phyloP scores from a whole-genome alignment of 1,140 invertebrate genomes.

The Apocrypta bakeri region DNA sequence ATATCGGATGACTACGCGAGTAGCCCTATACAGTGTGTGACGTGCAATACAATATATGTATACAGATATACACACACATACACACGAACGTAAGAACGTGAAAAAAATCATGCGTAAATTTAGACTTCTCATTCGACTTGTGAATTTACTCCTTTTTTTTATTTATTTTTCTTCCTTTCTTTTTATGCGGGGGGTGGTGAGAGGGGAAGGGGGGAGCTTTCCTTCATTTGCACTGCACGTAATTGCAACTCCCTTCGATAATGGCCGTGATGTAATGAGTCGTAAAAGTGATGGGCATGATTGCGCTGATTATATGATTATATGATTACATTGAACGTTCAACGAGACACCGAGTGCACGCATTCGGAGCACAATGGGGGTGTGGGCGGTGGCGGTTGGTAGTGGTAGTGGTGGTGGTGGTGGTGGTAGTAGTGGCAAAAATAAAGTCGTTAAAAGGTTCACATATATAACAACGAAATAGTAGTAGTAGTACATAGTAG shows the following conservation, averaged over 20 bases:
- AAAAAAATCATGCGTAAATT: conserved; percentile 29
- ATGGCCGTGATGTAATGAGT: not conserved
- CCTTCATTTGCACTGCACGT: not conserved
- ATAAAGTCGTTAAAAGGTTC: conserved; percentile 32
- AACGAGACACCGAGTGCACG: conserved; percentile 68
- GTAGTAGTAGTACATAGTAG: conserved; percentile 56
- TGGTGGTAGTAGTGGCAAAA: conserved; percentile 18
- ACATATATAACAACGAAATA: conserved; percentile 18
- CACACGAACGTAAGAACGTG: not conserved
- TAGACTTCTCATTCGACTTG: not conserved
- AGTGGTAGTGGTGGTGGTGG: not conserved
- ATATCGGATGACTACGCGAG: not conserved
- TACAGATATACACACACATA: conserved; percentile 31
- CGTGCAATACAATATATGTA: not conserved
- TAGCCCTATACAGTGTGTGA: not conserved
- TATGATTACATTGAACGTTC: not conserved
- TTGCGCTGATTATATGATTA: too few species aligned
- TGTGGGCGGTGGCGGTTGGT: not conserved
- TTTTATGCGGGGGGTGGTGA: too few species aligned
- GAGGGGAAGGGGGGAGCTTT: too few species aligned
- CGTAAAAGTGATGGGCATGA: not conserved
- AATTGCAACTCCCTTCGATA: conserved; percentile 33
- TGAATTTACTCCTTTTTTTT: not conserved
- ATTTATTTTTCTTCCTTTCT: conserved; percentile 14
- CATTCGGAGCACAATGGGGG: conserved; percentile 53